Evolutionary conservation across 2,113 vertebrate genomes (phyloP).

Genomic region (Delphinapterus leucas): DNA sequence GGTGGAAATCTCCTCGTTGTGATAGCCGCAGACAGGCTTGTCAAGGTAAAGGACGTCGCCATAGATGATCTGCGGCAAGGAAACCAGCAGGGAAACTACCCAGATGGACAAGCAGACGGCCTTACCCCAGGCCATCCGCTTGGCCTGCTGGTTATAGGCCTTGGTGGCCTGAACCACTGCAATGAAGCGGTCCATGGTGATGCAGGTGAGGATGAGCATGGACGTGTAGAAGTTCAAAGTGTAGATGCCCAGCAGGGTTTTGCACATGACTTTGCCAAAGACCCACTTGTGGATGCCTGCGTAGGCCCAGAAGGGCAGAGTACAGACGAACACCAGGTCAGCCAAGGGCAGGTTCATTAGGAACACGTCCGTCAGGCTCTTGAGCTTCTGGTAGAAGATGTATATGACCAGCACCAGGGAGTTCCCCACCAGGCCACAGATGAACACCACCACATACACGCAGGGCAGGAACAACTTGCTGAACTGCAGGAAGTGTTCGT

Average conservation of each 20-base stretch:
- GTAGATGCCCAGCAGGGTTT: slow-evolving; percentile 65
- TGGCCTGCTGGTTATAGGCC: slow-evolving; percentile 51
- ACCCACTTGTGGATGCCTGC: slow-evolving; percentile 64
- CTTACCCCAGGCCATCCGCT: slow-evolving; percentile 38
- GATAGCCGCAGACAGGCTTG: slow-evolving; percentile 37
- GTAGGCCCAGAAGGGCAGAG: slow-evolving; percentile 77
- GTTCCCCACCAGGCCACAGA: slow-evolving; percentile 78
- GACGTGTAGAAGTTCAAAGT: slow-evolving; percentile 79
- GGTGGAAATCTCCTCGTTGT: background rate
- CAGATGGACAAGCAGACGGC: slow-evolving; percentile 64
- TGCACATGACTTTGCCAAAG: slow-evolving; percentile 58
- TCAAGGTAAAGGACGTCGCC: accelerated
- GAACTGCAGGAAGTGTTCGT: slow-evolving; percentile 48
- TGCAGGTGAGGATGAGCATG: slow-evolving; percentile 77
- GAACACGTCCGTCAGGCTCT: slow-evolving; percentile 71
- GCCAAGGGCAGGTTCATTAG: slow-evolving; percentile 81
- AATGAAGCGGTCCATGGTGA: slow-evolving; percentile 77
- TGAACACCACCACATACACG: slow-evolving; percentile 68
- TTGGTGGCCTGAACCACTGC: slow-evolving; percentile 77
- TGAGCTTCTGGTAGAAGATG: slow-evolving; percentile 75
- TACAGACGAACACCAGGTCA: slow-evolving; percentile 80
- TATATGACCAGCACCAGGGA: slow-evolving; percentile 71
- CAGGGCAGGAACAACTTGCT: slow-evolving; percentile 65
- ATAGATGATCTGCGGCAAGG: slow-evolving; percentile 77
- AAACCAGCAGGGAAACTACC: slow-evolving; percentile 66